A percentile compares a stretch with the other conserved stretches of the same genome.
Evolutionary conservation across 2,888 invertebrate genomes (phyloP).

Genomic region (Pseudococcus longispinus): DNA sequence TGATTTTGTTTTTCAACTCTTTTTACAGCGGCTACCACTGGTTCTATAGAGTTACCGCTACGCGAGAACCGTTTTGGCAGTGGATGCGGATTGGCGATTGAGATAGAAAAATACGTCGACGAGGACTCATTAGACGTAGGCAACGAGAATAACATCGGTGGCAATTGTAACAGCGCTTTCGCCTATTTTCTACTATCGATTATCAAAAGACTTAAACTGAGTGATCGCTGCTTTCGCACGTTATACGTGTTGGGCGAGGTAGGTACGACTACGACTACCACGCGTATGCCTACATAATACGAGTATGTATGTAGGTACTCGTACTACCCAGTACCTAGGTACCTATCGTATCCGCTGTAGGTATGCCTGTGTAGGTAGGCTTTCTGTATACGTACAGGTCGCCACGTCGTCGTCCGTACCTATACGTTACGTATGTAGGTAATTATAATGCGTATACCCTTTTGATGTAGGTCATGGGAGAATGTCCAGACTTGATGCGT

Average conservation of each 20-base stretch:
- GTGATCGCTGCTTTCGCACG: slow-evolving; percentile 60
- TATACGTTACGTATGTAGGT: neutral
- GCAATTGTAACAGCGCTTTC: slow-evolving; percentile 59
- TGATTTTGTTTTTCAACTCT: neutral
- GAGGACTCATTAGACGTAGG: neutral
- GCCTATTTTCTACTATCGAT: slow-evolving; percentile 61
- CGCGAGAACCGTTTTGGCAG: neutral
- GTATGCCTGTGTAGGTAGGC: too few relatives aligned
- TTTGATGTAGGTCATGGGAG: slow-evolving; percentile 61
- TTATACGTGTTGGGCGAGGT: slow-evolving; percentile 59
- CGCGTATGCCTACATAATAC: neutral
- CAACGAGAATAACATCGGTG: neutral
- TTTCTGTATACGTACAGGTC: neutral
- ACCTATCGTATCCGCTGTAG: too few relatives aligned
- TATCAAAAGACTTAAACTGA: slow-evolving; percentile 60
- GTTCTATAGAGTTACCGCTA: slow-evolving; percentile 10
- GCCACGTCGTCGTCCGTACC: neutral
- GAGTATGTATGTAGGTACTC: too few relatives aligned
- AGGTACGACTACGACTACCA: neutral
- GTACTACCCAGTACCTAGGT: too few relatives aligned
- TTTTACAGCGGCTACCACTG: neutral
- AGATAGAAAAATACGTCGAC: neutral
- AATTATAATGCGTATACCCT: too few relatives aligned
- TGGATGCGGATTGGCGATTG: neutral
- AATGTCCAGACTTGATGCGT: slow-evolving; percentile 61